These are phyloP conservation scores for Lasiommata megera DNA, from an alignment of 2,888 invertebrate genomes.

Conservation along the genomic window DNA sequence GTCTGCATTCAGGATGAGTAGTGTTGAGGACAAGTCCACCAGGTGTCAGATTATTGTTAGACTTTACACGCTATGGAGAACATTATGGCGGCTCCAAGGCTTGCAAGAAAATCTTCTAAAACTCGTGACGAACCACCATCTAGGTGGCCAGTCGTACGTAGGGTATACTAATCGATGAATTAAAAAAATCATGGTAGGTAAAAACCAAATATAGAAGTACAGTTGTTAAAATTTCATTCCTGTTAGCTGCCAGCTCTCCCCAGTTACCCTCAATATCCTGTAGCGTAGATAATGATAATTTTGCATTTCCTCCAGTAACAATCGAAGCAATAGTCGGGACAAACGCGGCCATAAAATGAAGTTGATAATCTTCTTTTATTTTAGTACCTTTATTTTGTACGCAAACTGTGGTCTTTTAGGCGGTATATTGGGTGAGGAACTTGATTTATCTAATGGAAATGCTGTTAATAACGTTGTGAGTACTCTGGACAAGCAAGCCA, in stretches of 20 bases:
- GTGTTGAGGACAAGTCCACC: too few species aligned
- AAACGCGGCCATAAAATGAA: slow-evolving; percentile 21
- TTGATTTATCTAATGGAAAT: slow-evolving; percentile 13
- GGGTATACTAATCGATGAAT: too few species aligned
- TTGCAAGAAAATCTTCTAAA: too few species aligned
- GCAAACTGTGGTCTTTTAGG: slow-evolving; percentile 18
- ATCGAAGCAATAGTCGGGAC: not conserved
- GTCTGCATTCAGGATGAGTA: too few species aligned
- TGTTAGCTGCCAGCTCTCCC: not conserved
- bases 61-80: too few species aligned
- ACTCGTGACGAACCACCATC: too few species aligned
- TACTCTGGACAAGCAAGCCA: slow-evolving; percentile 15
- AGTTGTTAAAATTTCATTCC: not conserved
- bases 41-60: too few species aligned
- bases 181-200: too few species aligned
- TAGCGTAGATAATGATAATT: slow-evolving; percentile 13
- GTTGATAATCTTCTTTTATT: slow-evolving; percentile 9
- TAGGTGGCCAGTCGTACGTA: too few species aligned
- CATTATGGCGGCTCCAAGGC: too few species aligned
- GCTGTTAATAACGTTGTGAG: slow-evolving; percentile 6
- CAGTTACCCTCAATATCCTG: slow-evolving; percentile 18
- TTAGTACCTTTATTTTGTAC: not conserved
- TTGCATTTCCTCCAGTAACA: slow-evolving; percentile 16
- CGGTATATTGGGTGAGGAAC: slow-evolving; percentile 13
- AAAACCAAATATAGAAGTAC: too few species aligned